phyloP scores from a whole-genome alignment of 2,797 vertebrate genomes.

The Bradypodion ventrale region DNA sequence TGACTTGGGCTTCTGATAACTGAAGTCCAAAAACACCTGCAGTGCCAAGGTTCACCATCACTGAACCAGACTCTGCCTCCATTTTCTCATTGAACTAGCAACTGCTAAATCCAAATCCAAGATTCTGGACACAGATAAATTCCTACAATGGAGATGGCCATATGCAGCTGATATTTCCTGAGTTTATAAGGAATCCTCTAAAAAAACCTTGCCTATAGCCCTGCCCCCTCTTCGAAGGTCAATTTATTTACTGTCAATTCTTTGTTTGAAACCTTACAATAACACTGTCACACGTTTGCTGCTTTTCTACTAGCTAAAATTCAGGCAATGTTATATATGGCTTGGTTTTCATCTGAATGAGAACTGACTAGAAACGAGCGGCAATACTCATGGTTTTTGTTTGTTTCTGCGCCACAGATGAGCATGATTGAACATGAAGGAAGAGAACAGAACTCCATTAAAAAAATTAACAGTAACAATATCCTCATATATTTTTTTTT shows the following conservation, averaged over 20 bases:
- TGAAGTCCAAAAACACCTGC: too few species aligned
- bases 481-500: neutral
- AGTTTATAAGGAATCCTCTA: neutral
- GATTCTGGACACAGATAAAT: neutral
- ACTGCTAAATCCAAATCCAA: neutral
- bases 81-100: constrained; percentile 1
- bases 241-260: too few species aligned
- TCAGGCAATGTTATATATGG: neutral
- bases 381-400: neutral
- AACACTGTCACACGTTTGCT: neutral
- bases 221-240: too few species aligned
- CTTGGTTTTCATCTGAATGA: neutral
- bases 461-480: neutral
- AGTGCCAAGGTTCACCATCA: too few species aligned
- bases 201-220: neutral
- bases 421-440: neutral
- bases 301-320: neutral
- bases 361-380: neutral
- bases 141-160: neutral
- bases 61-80: neutral
- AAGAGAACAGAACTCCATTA: neutral
- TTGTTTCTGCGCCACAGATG: neutral
- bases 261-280: neutral
- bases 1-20: too few species aligned
- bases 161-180: neutral